Conservation (phyloP, 2,888 invertebrate genomes). For the Zaprionus obscuricornis region DNA sequence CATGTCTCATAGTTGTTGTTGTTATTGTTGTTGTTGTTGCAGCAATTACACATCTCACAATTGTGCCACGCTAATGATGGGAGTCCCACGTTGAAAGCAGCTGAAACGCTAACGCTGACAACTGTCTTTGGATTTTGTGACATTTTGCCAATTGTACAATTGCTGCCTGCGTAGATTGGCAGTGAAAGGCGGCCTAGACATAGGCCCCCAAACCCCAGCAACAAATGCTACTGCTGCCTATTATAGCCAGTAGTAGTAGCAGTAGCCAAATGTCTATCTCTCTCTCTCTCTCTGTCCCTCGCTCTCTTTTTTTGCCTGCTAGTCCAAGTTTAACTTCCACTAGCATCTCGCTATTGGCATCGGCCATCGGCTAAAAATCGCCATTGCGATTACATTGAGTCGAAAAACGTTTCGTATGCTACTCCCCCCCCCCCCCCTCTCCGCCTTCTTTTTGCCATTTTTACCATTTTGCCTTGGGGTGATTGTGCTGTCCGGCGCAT, state of each 20-base stretch:
- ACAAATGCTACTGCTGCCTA: constrained; percentile 22
- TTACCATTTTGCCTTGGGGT: constrained; percentile 60
- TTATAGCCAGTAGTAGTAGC: constrained; percentile 37
- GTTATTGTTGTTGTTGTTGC: constrained; percentile 52
- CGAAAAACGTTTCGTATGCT: no score
- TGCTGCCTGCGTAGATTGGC: constrained; percentile 66
- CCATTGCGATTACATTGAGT: no score
- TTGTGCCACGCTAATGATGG: constrained; percentile 79
- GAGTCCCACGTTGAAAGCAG: constrained; percentile 65
- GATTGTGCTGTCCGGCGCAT: constrained; percentile 74
- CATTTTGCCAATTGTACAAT: constrained; percentile 77
- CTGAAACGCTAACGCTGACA: constrained; percentile 66
- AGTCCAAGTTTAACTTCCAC: no score
- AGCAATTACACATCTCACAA: constrained; percentile 78
- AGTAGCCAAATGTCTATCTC: no score
- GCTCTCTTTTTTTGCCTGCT: no score
- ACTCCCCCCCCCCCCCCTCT: not conserved
- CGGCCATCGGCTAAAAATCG: no score
- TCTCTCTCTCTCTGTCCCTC: no score
- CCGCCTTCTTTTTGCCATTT: constrained; percentile 21
- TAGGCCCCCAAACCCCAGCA: no score
- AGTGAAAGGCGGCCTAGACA: constrained; percentile 74
- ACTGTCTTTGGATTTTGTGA: constrained; percentile 76
- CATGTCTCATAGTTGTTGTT: constrained; percentile 68
- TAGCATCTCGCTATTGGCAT: no score